Evolutionary conservation across 2,113 vertebrate genomes (phyloP), one percentile per base, ranked within the genome.

Genomic region (Tympanuchus pallidicinctus): DNA sequence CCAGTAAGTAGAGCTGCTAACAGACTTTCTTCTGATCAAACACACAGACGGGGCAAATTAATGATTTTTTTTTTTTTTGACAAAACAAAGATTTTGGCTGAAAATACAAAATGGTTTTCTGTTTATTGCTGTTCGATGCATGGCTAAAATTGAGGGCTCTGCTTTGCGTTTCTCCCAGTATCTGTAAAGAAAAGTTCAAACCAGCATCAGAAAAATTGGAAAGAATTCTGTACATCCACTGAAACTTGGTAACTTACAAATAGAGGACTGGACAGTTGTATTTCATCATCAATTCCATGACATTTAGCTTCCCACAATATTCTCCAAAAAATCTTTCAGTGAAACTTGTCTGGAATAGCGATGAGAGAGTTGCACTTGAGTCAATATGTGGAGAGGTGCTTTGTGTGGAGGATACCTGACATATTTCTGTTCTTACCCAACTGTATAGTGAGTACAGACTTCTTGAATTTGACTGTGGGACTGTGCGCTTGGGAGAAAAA

Each of bases 1-100:
- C 98, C 99, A 70, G 99, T 99, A 97, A 99, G 99, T 98, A 97
- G 36, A 95, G 82, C 54, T 93, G 67, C 66, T 85, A 6, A 65
- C 67, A 79, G 47, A 42, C 5, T 18, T 76, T 6, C 17, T 77
- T 32, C 32, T 70, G 47, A 34, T 48, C 42, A 59, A 45, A 47
- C 32, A 1, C 24, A 9, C 56, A 73, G 67, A 63, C 17, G 20
- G 2, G 30, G 5, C 54, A 36, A 67, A 43, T 28, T 19, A 45
- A 36, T 42, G 36, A 34, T 57, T 45, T 38, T 28, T 38, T 28
- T 52, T 52, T 15, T 52, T 52, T 52, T 57, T 36, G 34, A 6
- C 48, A 54, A 36, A 36, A 54, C 11, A 21, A 40, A 66, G 36
- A 25, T 74, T 56, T 74, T 43, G 52, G 18, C 52, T n/a, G 10